Conservation (phyloP, 1,140 invertebrate species). For the Drosophila neocordata region DNA sequence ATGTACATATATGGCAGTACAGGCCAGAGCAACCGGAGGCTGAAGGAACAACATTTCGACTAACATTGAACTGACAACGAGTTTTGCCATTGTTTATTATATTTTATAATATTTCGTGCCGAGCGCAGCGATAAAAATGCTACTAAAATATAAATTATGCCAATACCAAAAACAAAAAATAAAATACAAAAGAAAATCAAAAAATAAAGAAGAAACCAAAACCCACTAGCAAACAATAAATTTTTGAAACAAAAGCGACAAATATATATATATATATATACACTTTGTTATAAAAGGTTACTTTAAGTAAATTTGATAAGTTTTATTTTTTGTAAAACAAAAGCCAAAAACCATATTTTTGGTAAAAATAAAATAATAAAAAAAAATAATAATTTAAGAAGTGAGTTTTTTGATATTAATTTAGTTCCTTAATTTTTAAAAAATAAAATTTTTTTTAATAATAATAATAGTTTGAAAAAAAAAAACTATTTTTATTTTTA, state of each 20-base stretch:
- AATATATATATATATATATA: neutral
- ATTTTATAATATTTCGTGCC: constrained; percentile 63
- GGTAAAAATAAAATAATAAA: too few species aligned
- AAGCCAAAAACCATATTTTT: too few species aligned
- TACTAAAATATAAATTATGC: constrained; percentile 79
- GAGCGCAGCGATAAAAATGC: constrained; percentile 78
- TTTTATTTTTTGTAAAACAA: neutral
- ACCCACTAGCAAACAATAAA: neutral
- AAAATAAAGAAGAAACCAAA: neutral
- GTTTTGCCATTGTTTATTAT: constrained; percentile 70
- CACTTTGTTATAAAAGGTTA: too few species aligned
- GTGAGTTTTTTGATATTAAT: too few species aligned
- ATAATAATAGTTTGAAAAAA: too few species aligned
- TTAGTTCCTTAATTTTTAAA: too few species aligned
- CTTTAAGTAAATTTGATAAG: too few species aligned
- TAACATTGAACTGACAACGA: constrained; percentile 67
- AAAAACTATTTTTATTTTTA: neutral
- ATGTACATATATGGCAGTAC: too few species aligned
- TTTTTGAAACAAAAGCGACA: constrained; percentile 2
- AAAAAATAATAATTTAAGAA: too few species aligned
- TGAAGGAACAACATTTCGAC: constrained; percentile 25
- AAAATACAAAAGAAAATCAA: constrained; percentile 7
- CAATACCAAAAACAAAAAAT: constrained; percentile 9
- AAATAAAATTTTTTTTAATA: too few species aligned
- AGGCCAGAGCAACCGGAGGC: neutral